Conservation (phyloP, 92 coral and sea anemone species). For the Palythoa heliodiscus region DNA sequence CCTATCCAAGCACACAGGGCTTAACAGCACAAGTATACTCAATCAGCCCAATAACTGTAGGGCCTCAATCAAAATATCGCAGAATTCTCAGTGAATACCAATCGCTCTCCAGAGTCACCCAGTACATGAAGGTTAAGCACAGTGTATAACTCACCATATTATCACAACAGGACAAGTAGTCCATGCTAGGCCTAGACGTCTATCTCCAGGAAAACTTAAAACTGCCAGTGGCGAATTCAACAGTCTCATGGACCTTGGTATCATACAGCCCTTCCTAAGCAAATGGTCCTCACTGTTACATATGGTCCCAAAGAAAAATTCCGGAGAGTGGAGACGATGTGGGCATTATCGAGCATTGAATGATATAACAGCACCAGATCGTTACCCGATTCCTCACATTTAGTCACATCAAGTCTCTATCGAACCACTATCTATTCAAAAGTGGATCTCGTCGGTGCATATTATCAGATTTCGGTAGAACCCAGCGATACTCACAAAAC, state of each 20-base stretch:
- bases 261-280: slow-evolving; percentile 34
- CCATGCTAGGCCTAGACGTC: neutral
- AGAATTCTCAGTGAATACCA: too few relatives aligned
- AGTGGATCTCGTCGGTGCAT: neutral
- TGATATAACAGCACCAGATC: neutral
- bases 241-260: slow-evolving; percentile 37
- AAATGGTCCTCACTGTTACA: neutral
- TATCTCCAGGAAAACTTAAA: too few relatives aligned
- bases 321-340: slow-evolving; percentile 11
- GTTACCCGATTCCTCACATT: neutral
- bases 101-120: too few relatives aligned
- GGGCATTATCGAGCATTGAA: neutral
- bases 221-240: slow-evolving; percentile 16
- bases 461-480: neutral
- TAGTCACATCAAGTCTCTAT: neutral
- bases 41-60: slow-evolving; percentile 47
- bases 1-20: slow-evolving; percentile 27
- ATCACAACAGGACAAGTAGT: slow-evolving; percentile 12
- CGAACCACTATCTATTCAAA: neutral
- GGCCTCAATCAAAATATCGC: too few relatives aligned
- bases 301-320: neutral
- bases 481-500: neutral
- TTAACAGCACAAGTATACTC: slow-evolving; percentile 31
- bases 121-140: slow-evolving; percentile 47
- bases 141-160: slow-evolving; percentile 47